These are phyloP conservation scores for Hypothenemus hampei DNA, from an alignment of 1,140 invertebrate species.

Conservation along the genomic window DNA sequence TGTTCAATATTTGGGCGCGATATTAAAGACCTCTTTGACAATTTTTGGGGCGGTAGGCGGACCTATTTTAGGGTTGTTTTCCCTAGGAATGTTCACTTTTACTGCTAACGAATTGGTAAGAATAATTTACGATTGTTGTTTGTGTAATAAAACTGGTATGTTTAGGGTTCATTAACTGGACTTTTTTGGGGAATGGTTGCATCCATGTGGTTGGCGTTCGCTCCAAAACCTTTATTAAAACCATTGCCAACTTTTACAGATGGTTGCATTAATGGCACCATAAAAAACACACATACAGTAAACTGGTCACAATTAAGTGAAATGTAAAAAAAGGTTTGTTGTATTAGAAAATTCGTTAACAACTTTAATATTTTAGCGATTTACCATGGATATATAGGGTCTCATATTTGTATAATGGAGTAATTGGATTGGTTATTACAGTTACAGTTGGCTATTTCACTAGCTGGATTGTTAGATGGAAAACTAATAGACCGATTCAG, in stretches of 20 bases:
- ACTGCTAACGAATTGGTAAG: conserved; percentile 53
- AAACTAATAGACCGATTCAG: conserved; percentile 35
- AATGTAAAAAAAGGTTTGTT: background rate
- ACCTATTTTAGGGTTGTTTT: conserved; percentile 72
- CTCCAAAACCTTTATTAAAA: conserved; percentile 62
- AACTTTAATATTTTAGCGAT: conserved; percentile 38
- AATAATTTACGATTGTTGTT: conserved; percentile 7
- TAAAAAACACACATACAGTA: background rate
- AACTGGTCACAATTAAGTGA: background rate
- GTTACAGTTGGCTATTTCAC: conserved; percentile 59
- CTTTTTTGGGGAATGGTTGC: conserved; percentile 61
- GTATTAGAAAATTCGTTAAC: background rate
- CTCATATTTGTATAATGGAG: conserved; percentile 83
- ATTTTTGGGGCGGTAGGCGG: conserved; percentile 78
- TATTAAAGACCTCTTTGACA: conserved; percentile 68
- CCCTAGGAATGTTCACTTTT: conserved; percentile 68
- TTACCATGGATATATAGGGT: conserved; percentile 69
- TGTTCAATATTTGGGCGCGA: conserved; percentile 63
- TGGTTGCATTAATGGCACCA: conserved; percentile 47
- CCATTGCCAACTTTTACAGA: conserved; percentile 55
- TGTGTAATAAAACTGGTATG: background rate
- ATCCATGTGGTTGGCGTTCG: conserved; percentile 82
- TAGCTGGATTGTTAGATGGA: conserved; percentile 47
- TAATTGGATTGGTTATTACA: conserved; percentile 63
- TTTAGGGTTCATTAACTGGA: conserved; percentile 63